phyloP scores from a whole-genome alignment of 92 coral and sea anemone genomes.

The Bergia sp. region DNA sequence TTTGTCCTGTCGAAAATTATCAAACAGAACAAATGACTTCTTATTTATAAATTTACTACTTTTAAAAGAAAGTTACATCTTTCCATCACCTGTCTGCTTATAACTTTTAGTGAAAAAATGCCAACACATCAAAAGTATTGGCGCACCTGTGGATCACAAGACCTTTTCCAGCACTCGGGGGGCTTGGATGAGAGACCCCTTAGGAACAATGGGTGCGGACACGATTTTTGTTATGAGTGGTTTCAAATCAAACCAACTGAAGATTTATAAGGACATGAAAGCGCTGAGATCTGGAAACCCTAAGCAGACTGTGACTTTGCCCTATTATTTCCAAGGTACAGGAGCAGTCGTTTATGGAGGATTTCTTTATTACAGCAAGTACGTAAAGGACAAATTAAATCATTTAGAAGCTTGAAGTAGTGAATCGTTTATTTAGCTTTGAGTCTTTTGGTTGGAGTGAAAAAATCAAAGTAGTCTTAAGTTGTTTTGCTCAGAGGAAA shows the following conservation, averaged over 20 bases:
- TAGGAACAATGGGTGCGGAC: constrained; percentile 23
- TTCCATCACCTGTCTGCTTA: no score
- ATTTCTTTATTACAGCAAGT: constrained; percentile 48
- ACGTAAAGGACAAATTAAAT: neutral
- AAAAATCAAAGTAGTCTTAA: no score
- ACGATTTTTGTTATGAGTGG: constrained; percentile 31
- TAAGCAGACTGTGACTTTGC: constrained; percentile 37
- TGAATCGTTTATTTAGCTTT: no score
- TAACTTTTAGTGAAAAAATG: neutral
- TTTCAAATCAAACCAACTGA: neutral
- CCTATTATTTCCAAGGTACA: constrained; percentile 42
- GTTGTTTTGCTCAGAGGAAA: no score
- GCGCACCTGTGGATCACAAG: constrained; percentile 2
- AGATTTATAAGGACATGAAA: constrained; percentile 17
- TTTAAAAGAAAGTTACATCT: no score
- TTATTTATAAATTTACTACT: no score
- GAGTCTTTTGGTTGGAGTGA: no score
- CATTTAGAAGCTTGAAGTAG: neutral
- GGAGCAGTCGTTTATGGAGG: constrained; percentile 54
- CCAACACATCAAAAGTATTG: neutral
- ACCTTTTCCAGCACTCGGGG: neutral
- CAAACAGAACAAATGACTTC: no score
- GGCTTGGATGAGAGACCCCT: constrained; percentile 47
- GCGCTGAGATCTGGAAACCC: constrained; percentile 26
- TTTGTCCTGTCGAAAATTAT: no score